Conservation (phyloP, 2,113 vertebrate species). For the Burhinus oedicnemus region DNA sequence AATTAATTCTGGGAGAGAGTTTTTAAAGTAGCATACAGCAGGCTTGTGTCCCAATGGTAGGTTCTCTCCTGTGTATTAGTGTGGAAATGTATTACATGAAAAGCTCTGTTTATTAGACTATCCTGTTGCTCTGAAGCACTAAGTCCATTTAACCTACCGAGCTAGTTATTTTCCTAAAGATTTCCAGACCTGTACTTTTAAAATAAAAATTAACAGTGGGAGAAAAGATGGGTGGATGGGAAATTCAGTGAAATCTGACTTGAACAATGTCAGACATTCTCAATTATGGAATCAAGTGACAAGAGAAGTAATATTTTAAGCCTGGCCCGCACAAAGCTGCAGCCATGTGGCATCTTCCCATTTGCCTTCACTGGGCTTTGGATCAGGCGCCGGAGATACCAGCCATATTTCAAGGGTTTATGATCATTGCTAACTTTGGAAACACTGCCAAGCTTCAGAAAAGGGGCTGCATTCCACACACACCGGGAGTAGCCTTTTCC, state of each 20-base stretch:
- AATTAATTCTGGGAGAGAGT: conserved; percentile 28
- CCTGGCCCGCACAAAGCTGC: not conserved
- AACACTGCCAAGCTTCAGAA: not conserved
- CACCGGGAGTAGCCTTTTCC: not conserved
- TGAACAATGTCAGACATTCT: not conserved
- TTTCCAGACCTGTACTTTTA: not conserved
- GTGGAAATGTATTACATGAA: not conserved
- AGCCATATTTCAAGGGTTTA: conserved; percentile 8
- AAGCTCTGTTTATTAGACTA: not conserved
- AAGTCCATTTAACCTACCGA: not conserved
- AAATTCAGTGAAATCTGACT: not conserved
- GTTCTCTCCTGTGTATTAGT: not conserved
- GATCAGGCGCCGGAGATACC: not conserved
- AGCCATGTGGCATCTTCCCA: not conserved
- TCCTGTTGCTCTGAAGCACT: not conserved
- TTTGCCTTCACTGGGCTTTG: conserved; percentile 1
- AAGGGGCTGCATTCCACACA: not conserved
- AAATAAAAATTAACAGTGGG: not conserved
- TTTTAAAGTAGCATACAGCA: not conserved
- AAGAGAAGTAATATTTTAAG: not conserved
- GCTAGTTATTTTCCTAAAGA: not conserved
- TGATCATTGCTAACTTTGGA: conserved; percentile 4
- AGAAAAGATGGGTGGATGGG: not conserved
- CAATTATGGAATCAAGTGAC: not conserved
- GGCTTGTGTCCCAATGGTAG: not conserved